These are phyloP conservation scores for Boloria euphrosyne DNA, from an alignment of 2,888 invertebrate species.

Conservation along the genomic window DNA sequence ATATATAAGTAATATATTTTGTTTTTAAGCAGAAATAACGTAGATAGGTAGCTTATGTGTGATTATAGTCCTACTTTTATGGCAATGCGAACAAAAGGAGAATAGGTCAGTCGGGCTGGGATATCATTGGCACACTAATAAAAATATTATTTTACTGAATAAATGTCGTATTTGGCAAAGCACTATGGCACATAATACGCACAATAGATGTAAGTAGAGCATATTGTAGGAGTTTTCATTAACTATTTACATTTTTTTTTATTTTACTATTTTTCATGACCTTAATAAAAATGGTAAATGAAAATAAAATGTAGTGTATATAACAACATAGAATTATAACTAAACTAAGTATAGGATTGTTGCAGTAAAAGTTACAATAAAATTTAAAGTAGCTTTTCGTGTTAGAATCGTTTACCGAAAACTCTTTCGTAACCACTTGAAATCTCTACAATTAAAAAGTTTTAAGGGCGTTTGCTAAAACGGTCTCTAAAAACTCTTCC, in stretches of 20 bases:
- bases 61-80: slow-evolving; percentile 26
- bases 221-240: too few relatives aligned
- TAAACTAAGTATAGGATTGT: neutral
- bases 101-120: slow-evolving; percentile 11
- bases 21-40: slow-evolving; percentile 14
- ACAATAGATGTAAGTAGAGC: too few relatives aligned
- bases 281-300: too few relatives aligned
- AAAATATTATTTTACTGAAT: slow-evolving; percentile 10
- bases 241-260: too few relatives aligned
- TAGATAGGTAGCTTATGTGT: slow-evolving; percentile 17
- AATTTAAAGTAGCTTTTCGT: slow-evolving; percentile 2
- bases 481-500: slow-evolving; percentile 4
- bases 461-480: slow-evolving; percentile 17
- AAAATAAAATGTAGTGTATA: neutral
- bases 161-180: neutral
- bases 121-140: slow-evolving; percentile 12
- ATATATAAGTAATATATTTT: slow-evolving; percentile 8
- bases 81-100: slow-evolving; percentile 12
- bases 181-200: too few relatives aligned
- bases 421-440: slow-evolving; percentile 27
- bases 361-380: neutral
- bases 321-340: neutral
- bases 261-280: too few relatives aligned
- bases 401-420: slow-evolving; percentile 21
- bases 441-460: slow-evolving; percentile 37